These are phyloP conservation scores for Deilephila elpenor DNA, from an alignment of 2,888 invertebrate species.

Conservation along the genomic window DNA sequence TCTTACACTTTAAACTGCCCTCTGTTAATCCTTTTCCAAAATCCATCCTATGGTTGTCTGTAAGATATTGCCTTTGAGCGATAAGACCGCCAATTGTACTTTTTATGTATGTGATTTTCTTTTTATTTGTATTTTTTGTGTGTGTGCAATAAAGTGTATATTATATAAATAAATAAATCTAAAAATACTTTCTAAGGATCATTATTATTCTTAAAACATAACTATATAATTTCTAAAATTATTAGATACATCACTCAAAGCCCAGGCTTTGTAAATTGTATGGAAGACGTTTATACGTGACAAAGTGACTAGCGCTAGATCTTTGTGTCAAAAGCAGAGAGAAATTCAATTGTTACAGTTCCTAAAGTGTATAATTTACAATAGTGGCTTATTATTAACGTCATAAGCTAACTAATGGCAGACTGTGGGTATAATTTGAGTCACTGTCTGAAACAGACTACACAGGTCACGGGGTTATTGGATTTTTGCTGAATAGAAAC, in stretches of 20 bases:
- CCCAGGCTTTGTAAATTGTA: background rate
- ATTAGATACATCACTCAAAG: background rate
- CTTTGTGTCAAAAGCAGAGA: background rate
- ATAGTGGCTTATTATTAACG: background rate
- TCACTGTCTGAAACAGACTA: background rate
- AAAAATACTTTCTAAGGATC: too few relatives aligned
- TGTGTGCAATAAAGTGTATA: too few relatives aligned
- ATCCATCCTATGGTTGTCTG: too few relatives aligned
- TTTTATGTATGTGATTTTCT: too few relatives aligned
- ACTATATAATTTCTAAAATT: too few relatives aligned
- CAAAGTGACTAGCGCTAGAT: slow-evolving; percentile 6
- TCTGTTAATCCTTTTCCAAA: too few relatives aligned
- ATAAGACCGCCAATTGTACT: too few relatives aligned
- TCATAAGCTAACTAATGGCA: background rate
- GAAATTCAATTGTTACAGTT: slow-evolving; percentile 6
- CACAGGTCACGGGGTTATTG: background rate
- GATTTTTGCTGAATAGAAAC: background rate
- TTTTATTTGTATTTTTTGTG: too few relatives aligned
- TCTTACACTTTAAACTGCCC: too few relatives aligned
- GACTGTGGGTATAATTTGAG: slow-evolving; percentile 5
- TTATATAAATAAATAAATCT: too few relatives aligned
- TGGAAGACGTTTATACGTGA: background rate
- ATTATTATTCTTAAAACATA: too few relatives aligned
- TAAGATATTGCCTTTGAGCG: too few relatives aligned
- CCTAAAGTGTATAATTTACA: slow-evolving; percentile 1